A percentile compares a stretch with the other conserved stretches of the same genome.
These are phyloP conservation scores for Coecobrya sp. DNA, from an alignment of 2,888 invertebrate species.

Conservation along the genomic window DNA sequence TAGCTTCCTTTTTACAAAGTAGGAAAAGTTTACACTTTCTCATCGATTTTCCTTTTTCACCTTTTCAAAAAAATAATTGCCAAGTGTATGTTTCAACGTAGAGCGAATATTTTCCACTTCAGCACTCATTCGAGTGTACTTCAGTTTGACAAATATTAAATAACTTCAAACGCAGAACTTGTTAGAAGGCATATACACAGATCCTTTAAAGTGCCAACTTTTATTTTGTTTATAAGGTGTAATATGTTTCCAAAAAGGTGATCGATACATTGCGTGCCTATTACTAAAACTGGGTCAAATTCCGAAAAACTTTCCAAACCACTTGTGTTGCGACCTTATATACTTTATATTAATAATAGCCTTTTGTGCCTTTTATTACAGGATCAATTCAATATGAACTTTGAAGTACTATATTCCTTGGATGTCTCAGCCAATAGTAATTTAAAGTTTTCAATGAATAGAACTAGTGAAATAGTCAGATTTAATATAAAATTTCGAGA, in stretches of 20 bases:
- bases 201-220: neutral
- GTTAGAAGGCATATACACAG: neutral
- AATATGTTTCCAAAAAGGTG: slow-evolving; percentile 29
- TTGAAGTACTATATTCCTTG: too few species aligned
- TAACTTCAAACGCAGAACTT: slow-evolving; percentile 6
- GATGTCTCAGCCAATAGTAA: too few species aligned
- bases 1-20: slow-evolving; percentile 25
- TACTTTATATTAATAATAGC: neutral
- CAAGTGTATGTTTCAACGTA: slow-evolving; percentile 21
- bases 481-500: too few species aligned
- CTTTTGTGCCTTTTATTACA: neutral
- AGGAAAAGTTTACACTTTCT: slow-evolving; percentile 46
- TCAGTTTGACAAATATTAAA: neutral
- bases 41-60: slow-evolving; percentile 54
- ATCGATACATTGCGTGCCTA: slow-evolving; percentile 69
- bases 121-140: neutral
- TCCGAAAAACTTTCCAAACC: neutral
- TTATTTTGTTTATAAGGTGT: slow-evolving; percentile 12
- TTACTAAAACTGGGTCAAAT: slow-evolving; percentile 48
- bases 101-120: neutral
- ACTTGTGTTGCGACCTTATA: neutral
- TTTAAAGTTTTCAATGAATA: too few species aligned
- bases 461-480: too few species aligned
- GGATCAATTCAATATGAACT: too few species aligned
- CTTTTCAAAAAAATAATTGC: slow-evolving; percentile 47